A percentile compares a stretch with the other conserved stretches of the same genome.
Conservation (phyloP, 2,797 vertebrate genomes). For the Pipistrellus nathusii region DNA sequence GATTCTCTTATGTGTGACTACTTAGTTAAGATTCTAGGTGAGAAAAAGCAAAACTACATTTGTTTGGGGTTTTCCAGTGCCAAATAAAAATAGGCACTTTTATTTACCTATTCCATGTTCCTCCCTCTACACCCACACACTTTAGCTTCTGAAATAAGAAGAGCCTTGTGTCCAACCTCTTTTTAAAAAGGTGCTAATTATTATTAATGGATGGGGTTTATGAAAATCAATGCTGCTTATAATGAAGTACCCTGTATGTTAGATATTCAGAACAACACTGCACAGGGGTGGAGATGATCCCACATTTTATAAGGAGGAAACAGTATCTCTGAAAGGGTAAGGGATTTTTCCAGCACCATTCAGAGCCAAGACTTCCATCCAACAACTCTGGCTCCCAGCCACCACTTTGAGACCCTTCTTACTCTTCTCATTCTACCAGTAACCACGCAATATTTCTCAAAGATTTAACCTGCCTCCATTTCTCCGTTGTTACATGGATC, state of each 20-base stretch:
- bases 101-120: not conserved
- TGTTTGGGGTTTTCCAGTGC: conserved; percentile 3
- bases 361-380: not conserved
- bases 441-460: not conserved
- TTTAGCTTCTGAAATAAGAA: conserved; percentile 15
- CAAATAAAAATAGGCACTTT: conserved; percentile 34
- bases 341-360: not conserved
- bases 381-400: not conserved
- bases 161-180: not conserved
- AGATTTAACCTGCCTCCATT: not conserved
- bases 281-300: not conserved
- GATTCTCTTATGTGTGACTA: not conserved
- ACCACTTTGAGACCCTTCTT: not conserved
- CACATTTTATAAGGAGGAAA: not conserved
- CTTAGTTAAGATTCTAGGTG: not conserved
- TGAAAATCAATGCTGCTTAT: not conserved
- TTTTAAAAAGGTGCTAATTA: not conserved
- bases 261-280: not conserved
- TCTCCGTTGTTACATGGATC: not conserved
- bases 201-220: not conserved
- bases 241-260: not conserved
- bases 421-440: not conserved
- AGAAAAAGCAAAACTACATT: not conserved
- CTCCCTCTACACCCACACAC: not conserved
- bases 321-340: not conserved